Evolutionary conservation across 2,113 vertebrate genomes (phyloP).

Genomic region (Delphinapterus leucas): DNA sequence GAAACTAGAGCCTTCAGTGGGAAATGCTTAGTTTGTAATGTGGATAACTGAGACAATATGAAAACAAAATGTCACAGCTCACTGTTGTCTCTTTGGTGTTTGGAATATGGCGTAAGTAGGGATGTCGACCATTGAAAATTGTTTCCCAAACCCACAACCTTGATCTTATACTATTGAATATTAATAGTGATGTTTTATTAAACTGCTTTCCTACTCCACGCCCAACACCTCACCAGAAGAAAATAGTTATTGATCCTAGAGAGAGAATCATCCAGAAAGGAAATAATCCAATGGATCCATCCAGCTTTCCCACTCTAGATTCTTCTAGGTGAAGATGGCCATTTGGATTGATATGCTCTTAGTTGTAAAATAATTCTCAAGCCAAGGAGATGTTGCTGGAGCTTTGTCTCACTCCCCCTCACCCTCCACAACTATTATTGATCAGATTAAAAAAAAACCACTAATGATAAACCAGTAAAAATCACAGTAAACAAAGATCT

Average conservation of each 20-base stretch:
- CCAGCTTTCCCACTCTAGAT: neutral
- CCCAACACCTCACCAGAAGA: neutral
- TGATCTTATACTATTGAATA: neutral
- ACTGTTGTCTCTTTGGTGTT: neutral
- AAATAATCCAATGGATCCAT: neutral
- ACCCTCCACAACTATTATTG: neutral
- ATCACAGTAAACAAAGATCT: neutral
- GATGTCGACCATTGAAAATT: neutral
- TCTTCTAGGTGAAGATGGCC: neutral
- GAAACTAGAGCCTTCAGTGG: neutral
- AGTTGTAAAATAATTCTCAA: neutral
- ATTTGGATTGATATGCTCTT: neutral
- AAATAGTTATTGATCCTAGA: neutral
- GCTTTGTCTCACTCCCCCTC: neutral
- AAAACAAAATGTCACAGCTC: neutral
- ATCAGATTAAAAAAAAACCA: neutral
- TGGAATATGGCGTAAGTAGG: neutral
- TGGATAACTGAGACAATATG: neutral
- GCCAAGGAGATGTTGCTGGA: neutral
- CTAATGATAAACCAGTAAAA: neutral
- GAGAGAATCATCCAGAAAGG: neutral
- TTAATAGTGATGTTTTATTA: neutral
- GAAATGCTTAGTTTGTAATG: neutral
- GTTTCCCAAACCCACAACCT: neutral
- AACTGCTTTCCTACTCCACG: rapidly evolving